A percentile compares a stretch with the other conserved stretches of the same genome.
These are phyloP conservation scores for Eurypyga helias DNA, from an alignment of 2,113 vertebrate genomes.

Conservation along the genomic window DNA sequence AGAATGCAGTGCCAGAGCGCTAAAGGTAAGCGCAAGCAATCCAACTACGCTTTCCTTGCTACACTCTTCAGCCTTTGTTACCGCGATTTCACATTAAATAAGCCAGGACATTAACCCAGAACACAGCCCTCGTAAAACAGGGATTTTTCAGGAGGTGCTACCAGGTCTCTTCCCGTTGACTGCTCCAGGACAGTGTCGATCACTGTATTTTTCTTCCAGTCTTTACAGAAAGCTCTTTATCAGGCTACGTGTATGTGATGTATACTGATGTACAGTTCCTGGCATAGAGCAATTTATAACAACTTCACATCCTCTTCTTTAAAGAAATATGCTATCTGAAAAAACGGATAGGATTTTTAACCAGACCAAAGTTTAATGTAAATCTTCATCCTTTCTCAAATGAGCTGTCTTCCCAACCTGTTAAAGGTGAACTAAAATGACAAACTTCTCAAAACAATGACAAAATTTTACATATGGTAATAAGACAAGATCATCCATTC, in stretches of 20 bases:
- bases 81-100: neutral
- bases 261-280: neutral
- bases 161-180: neutral
- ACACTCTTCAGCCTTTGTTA: neutral
- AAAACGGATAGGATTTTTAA: neutral
- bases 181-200: neutral
- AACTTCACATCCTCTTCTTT: neutral
- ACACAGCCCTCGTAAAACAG: neutral
- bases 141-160: neutral
- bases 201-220: neutral
- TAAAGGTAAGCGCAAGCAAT: neutral
- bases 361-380: neutral
- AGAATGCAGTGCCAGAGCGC: neutral
- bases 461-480: neutral
- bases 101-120: fast-evolving
- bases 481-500: neutral
- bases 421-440: neutral
- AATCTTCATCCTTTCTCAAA: neutral
- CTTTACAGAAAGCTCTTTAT: neutral
- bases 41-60: neutral
- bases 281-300: neutral
- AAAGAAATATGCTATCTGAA: neutral
- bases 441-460: neutral
- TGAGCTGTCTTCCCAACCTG: neutral
- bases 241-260: neutral